Evolutionary conservation across 2,113 vertebrate genomes (phyloP), one percentile per base, ranked within the genome.

Genomic region (Tor tambroides): DNA sequence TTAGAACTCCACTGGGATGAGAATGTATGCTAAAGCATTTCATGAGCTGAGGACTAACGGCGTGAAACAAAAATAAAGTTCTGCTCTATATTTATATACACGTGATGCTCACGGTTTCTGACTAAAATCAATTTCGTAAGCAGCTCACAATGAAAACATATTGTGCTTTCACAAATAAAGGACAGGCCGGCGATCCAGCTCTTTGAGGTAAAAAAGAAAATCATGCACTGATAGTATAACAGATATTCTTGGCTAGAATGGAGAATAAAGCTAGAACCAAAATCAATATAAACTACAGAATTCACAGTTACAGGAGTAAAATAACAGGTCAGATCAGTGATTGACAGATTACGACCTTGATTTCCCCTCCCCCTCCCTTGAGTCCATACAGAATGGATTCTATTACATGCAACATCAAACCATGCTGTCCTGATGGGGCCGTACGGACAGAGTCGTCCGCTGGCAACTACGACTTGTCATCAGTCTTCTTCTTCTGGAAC

Each of bases 401-500:
- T 92, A 92, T 92, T 90, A 95, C 95, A 96, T 96, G 94, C 95
- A 95, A 93, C 80, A 88, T 88, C 84, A 90, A 82, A n/a, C 89
- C 89, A 89, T 85, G 86, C 49, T 78, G 43, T 21, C 56, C 80
- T 72, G 71, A 63, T 78, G 69, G 19, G 63, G 82, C 35, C 85
- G 1, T 87, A 91, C 61, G 54, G 54, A 78, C 46, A 63, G 85
- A 78, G 87, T 67, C 17, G 30, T 79, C 75, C 91, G 75, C 92
- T 88, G 91, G 88, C 84, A 89, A 46, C 94, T 96, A 97, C 88
- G 76, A 95, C 94, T 96, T 93, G 7, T 86, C 92, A 89, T 79
- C 92, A 92, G 15, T 92, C 89, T 97, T 97, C 92, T 97, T 96
- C 96, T 97, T 97, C 95, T 97, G 96, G 94, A 97, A 97, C 94